phyloP scores from a whole-genome alignment of 1,140 invertebrate genomes.

The Armadillidium nasatum region DNA sequence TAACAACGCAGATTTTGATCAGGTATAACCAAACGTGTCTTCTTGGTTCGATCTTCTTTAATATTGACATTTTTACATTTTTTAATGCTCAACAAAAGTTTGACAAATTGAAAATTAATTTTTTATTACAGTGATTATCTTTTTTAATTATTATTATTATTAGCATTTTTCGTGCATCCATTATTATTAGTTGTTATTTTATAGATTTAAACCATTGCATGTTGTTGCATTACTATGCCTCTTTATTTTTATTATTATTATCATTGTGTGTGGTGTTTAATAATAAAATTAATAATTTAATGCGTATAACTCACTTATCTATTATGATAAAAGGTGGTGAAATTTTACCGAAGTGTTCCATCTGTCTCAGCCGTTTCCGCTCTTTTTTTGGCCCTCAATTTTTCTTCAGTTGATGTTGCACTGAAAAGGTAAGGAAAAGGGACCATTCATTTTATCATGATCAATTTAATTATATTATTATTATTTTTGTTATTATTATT shows the following conservation, averaged over 20 bases:
- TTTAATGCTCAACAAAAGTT: background rate
- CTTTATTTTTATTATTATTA: background rate
- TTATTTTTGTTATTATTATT: no score
- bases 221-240: background rate
- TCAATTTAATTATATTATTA: no score
- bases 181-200: background rate
- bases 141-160: background rate
- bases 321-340: background rate
- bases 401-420: background rate
- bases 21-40: background rate
- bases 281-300: background rate
- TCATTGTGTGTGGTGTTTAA: background rate
- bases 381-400: background rate
- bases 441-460: no score
- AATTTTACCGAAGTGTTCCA: constrained; percentile 1
- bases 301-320: background rate
- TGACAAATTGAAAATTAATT: background rate
- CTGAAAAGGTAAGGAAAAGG: background rate
- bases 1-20: background rate
- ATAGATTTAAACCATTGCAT: background rate
- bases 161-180: background rate
- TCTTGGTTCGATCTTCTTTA: background rate
- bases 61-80: background rate
- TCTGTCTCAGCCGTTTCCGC: background rate
- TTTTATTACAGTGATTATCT: background rate